Evolutionary conservation across 2,113 vertebrate genomes (phyloP).

Genomic region (Rynchops niger): DNA sequence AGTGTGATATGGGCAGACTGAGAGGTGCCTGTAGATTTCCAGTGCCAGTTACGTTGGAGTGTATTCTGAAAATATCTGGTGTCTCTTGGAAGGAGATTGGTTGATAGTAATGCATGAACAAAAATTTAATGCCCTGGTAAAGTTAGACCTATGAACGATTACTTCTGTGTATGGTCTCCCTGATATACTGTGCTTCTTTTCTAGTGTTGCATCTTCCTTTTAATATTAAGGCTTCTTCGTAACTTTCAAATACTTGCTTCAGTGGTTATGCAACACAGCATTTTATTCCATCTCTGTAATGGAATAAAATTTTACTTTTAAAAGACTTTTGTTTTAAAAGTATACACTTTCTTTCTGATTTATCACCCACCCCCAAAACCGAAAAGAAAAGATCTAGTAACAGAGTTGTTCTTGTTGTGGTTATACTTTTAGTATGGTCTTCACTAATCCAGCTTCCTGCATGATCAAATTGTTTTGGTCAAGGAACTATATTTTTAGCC

Average conservation of each 20-base stretch:
- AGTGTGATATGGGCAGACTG: neutral
- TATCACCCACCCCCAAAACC: neutral
- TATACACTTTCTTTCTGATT: neutral
- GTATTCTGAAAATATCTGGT: neutral
- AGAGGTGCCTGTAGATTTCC: neutral
- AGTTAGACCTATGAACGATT: neutral
- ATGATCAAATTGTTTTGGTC: neutral
- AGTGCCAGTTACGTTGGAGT: neutral
- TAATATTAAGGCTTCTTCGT: neutral
- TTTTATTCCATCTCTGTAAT: neutral
- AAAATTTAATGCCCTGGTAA: neutral
- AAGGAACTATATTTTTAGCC: neutral
- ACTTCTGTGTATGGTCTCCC: neutral
- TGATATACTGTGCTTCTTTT: neutral
- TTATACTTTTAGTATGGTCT: neutral
- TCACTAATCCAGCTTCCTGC: neutral
- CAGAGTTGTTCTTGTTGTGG: fast-evolving
- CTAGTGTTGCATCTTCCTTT: neutral
- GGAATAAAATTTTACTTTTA: neutral
- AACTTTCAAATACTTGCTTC: neutral
- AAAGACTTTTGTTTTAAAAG: neutral
- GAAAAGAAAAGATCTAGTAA: neutral
- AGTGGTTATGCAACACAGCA: neutral
- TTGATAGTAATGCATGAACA: neutral
- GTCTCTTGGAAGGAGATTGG: neutral